Evolutionary conservation across 2,113 vertebrate genomes (phyloP).

Genomic region (Cavia aperea): DNA sequence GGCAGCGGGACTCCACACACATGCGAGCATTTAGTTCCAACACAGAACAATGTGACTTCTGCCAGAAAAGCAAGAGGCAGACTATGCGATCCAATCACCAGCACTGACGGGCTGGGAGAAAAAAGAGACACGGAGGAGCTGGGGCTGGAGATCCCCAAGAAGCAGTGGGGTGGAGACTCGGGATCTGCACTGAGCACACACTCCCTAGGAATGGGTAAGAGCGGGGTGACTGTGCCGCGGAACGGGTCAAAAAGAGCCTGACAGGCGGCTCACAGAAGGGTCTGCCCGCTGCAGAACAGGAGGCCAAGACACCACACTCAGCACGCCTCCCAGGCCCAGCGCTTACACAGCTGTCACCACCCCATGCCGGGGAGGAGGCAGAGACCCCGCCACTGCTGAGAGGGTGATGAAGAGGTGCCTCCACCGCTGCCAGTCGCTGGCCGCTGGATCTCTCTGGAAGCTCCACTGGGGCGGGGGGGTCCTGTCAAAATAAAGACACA

Average conservation of each 20-base stretch:
- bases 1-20: not conserved
- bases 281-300: rapidly evolving
- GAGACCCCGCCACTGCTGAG: rapidly evolving
- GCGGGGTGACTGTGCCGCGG: not conserved
- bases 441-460: not conserved
- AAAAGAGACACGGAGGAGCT: not conserved
- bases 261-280: rapidly evolving
- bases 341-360: not conserved
- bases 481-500: not conserved
- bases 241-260: not conserved
- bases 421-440: rapidly evolving
- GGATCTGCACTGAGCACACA: not conserved
- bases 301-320: not conserved
- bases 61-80: not conserved
- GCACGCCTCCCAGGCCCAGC: rapidly evolving
- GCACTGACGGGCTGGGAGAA: not conserved
- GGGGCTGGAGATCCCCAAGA: not conserved
- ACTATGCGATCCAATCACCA: rapidly evolving
- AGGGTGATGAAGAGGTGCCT: not conserved
- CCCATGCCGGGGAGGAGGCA: rapidly evolving
- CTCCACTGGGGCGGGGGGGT: not conserved
- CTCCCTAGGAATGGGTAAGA: not conserved
- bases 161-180: not conserved
- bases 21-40: not conserved
- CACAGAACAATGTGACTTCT: not conserved